Evolutionary conservation across 2,113 vertebrate genomes (phyloP), one percentile per base, ranked within the genome.

Genomic region (Pachypanchax playfairii): DNA sequence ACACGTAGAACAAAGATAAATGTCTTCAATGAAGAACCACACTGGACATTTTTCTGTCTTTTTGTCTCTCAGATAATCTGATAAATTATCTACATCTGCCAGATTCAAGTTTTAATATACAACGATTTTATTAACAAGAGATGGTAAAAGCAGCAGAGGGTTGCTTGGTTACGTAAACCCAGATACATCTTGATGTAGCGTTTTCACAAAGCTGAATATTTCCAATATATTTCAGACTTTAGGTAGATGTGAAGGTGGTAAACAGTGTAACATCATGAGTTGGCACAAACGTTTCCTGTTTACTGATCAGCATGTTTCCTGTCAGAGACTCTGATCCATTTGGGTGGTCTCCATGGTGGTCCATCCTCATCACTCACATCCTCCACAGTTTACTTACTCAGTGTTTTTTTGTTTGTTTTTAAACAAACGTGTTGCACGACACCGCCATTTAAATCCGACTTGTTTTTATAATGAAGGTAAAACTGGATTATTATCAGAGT

Each of bases 301-400:
- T 66, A 42, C 77, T 73, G 46, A 63, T 48, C 61, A 38, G 38
- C 54, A 50, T 44, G 65, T 28, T 69, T 75, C 57, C 54, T 43
- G 50, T 56, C 50, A 63, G 43, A 26, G 52, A 46, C 67, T 73
- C 43, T 81, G 65, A 84, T 87, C 81, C 73, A 29, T 81, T 73
- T 84, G 87, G 85, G 86, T 90, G 90, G 91, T 89, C 70, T 65
- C 33, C 38, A 56, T 61, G 72, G 83, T 80, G 80, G 82, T 89
- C 71, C 51, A 28, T 42, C 35, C 25, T 75, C 46, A 65, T 38
- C 55, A 41, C 14, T 69, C 35, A 46, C 31, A 65, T 60, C 55
- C 6, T 62, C 48, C n/a, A 18, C 20, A 50, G 11, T 79, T 78
- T 54, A 39, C 51, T 66, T 50, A 14, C 25, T 39, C 29, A 36